A percentile compares a stretch with the other conserved stretches of the same genome.
Conservation (phyloP, 2,113 vertebrate genomes). For the Strix aluco region DNA sequence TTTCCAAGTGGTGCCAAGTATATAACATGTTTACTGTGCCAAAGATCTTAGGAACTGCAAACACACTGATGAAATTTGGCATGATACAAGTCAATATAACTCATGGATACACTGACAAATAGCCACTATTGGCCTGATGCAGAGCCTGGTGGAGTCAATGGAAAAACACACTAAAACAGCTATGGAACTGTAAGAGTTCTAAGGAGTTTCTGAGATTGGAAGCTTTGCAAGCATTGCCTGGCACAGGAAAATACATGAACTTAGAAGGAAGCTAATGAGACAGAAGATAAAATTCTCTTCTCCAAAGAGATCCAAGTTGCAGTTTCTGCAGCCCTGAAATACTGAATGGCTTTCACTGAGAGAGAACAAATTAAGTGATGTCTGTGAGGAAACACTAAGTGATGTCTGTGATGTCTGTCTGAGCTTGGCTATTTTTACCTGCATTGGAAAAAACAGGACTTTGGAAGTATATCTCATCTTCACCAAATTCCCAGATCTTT, state of each 20-base stretch:
- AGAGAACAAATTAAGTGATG: slow-evolving; percentile 1
- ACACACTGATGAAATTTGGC: slow-evolving; percentile 37
- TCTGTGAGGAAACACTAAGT: not conserved
- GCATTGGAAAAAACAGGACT: slow-evolving; percentile 9
- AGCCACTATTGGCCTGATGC: not conserved
- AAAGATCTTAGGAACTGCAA: slow-evolving; percentile 19
- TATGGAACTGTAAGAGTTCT: not conserved
- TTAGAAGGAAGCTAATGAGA: slow-evolving; percentile 22
- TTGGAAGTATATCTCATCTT: not conserved
- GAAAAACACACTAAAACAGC: not conserved
- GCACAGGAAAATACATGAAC: not conserved
- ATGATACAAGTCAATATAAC: not conserved
- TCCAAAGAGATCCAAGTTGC: not conserved
- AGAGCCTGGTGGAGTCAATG: not conserved
- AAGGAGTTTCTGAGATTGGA: not conserved
- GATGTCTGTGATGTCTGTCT: no score
- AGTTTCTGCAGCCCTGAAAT: not conserved
- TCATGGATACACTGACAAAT: slow-evolving; percentile 19
- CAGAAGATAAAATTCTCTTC: not conserved
- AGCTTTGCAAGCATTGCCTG: not conserved
- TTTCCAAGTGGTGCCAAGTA: not conserved
- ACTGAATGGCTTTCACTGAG: not conserved
- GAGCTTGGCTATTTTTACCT: slow-evolving; percentile 10
- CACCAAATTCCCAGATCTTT: not conserved
- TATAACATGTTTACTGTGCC: not conserved